A percentile compares a stretch with the other conserved stretches of the same genome.
These are phyloP conservation scores for Argopecten irradians DNA, from an alignment of 1,140 invertebrate species.

Conservation along the genomic window DNA sequence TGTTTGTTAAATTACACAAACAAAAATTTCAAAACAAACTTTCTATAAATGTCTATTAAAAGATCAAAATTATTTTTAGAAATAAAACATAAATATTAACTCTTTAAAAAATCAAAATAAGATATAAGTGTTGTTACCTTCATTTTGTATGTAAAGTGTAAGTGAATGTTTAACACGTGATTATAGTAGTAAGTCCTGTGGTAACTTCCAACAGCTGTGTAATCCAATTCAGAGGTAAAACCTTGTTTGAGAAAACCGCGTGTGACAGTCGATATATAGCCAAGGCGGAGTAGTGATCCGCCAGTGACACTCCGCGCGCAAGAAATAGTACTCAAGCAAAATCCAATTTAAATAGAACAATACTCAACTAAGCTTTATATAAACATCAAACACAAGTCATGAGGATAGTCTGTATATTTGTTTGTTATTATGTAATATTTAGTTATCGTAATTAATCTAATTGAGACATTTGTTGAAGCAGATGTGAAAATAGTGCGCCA, in stretches of 20 bases:
- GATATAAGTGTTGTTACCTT: not conserved
- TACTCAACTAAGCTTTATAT: not conserved
- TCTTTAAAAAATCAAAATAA: not conserved
- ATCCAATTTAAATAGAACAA: not conserved
- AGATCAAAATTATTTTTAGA: no score
- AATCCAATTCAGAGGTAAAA: not conserved
- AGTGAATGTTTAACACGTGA: not conserved
- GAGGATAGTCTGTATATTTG: not conserved
- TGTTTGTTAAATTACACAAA: no score
- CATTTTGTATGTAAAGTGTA: not conserved
- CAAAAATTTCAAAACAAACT: no score
- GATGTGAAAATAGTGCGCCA: slow-evolving; percentile 31
- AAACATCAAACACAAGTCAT: not conserved
- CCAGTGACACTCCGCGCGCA: not conserved
- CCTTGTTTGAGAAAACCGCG: slow-evolving; percentile 20
- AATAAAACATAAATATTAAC: not conserved
- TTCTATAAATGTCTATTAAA: no score
- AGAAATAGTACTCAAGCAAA: not conserved
- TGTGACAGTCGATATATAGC: slow-evolving; percentile 16
- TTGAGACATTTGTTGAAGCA: not conserved
- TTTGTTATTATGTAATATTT: not conserved
- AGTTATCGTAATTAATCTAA: not conserved
- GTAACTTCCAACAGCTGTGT: not conserved
- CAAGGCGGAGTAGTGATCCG: not conserved
- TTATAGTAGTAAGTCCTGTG: not conserved